These are phyloP conservation scores for Pissodes strobi DNA, from an alignment of 1,140 invertebrate species.

Conservation along the genomic window DNA sequence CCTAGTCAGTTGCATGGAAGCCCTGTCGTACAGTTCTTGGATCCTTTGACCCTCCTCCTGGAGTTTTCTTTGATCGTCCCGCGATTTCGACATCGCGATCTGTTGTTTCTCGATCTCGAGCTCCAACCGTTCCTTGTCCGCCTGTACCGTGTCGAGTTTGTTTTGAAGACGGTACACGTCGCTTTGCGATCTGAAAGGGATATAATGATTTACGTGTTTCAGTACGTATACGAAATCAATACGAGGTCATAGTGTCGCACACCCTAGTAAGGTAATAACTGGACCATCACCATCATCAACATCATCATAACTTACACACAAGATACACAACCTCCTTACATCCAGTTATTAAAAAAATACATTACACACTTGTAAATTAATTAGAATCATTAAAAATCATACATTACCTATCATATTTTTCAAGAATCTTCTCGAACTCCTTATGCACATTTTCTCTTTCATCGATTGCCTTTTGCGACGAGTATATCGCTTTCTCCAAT, in stretches of 20 bases:
- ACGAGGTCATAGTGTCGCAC: too few relatives aligned
- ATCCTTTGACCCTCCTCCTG: conserved; percentile 82
- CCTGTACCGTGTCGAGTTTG: conserved; percentile 82
- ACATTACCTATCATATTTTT: conserved; percentile 87
- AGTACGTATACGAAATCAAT: too few relatives aligned
- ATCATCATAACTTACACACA: too few relatives aligned
- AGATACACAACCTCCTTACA: too few relatives aligned
- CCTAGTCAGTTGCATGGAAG: conserved; percentile 77
- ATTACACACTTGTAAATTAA: too few relatives aligned
- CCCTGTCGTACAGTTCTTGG: conserved; percentile 86
- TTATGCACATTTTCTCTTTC: conserved; percentile 86
- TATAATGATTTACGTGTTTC: too few relatives aligned
- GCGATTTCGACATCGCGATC: conserved; percentile 73
- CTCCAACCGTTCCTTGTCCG: conserved; percentile 82
- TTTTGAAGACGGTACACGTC: conserved; percentile 87
- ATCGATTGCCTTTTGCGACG: conserved; percentile 79
- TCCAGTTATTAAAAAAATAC: too few relatives aligned
- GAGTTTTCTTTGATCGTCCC: conserved; percentile 83
- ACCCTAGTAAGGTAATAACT: too few relatives aligned
- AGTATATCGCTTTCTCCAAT: conserved; percentile 81
- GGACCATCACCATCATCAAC: too few relatives aligned
- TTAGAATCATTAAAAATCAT: too few relatives aligned
- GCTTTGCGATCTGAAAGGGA: conserved; percentile 73
- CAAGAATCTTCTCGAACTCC: conserved; percentile 89
- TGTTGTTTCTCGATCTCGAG: conserved; percentile 86